Evolutionary conservation across 2,113 vertebrate species (phyloP).

Genomic region (Nettapus auritus): DNA sequence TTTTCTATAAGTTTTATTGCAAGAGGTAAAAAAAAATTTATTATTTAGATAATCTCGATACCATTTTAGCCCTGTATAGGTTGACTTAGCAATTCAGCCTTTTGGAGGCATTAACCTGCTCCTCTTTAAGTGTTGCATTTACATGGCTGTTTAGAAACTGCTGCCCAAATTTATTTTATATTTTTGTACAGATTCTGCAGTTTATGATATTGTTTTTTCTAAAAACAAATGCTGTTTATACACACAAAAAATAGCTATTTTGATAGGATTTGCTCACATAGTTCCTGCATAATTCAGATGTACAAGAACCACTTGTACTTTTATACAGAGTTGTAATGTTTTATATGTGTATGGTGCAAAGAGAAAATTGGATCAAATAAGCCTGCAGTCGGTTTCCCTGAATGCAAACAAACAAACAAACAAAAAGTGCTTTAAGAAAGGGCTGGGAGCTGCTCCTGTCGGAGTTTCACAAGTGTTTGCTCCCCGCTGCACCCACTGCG

Average conservation of each 20-base stretch:
- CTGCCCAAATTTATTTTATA: constrained; percentile 88
- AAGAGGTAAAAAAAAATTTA: constrained; percentile 81
- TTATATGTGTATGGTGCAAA: constrained; percentile 83
- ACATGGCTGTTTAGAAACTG: constrained; percentile 87
- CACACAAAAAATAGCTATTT: constrained; percentile 83
- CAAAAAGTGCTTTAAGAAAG: constrained; percentile 75
- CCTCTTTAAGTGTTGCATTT: constrained; percentile 85
- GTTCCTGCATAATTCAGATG: constrained; percentile 82
- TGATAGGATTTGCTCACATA: constrained; percentile 86
- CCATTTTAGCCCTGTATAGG: constrained; percentile 83
- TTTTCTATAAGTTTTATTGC: constrained; percentile 90
- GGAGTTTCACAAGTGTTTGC: constrained; percentile 72
- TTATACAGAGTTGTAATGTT: constrained; percentile 82
- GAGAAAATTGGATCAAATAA: constrained; percentile 82
- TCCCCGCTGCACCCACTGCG: constrained; percentile 71
- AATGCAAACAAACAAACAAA: constrained; percentile 51
- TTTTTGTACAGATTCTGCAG: constrained; percentile 91
- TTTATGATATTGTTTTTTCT: constrained; percentile 87
- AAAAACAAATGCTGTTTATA: constrained; percentile 87
- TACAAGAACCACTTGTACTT: constrained; percentile 85
- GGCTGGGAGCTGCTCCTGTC: constrained; percentile 64
- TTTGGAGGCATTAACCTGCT: constrained; percentile 83
- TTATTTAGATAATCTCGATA: constrained; percentile 86
- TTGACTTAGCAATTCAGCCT: constrained; percentile 84
- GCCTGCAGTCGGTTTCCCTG: constrained; percentile 74